Evolutionary conservation across 2,797 vertebrate species (phyloP), one percentile per base, ranked within the genome.

Genomic region (Acomys russatus): DNA sequence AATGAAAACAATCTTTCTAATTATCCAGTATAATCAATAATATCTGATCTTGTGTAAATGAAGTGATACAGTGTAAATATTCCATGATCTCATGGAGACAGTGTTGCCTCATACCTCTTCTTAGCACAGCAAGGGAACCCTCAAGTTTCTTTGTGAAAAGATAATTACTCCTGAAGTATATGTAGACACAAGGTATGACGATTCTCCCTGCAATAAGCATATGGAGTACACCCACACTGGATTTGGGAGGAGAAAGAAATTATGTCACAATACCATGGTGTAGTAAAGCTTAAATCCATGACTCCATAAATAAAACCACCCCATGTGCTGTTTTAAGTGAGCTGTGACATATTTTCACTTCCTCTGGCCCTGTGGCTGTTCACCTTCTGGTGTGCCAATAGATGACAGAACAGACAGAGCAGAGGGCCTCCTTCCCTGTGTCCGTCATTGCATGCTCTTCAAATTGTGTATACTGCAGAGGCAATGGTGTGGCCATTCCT

Each of bases 311-410:
- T 98, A 79, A 97, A 97, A 64, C 87, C 76, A 91, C n/a, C 88
- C 92, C 71, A 94, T 85, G 89, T 1, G 17, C 71, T 63, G 11
- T 33, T 38, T 96, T 79, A 97, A 92, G 73, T 92, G 95, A 97
- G 92, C 93, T 97, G 91, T 92, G 97, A 97, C 97, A 93, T 95
- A 95, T 97, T 92, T 83, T 97, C 92, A 85, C 93, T 95, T 97
- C 95, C 97, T 98, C 74, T 54, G 70, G n/a, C 97, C 98, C 96
- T 91, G 70, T 63, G 94, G 94, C 89, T 28, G 5, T 94, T 95
- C 92, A 59, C 97, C 97, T 97, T 98, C 97, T 98, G 96, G 44
- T 96, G 90, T 71, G 30, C 90, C 96, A 94, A 96, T 93, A 64
- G 9, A 94, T 97, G 92, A 98, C 92, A 78, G 88, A 92, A 56